Evolutionary conservation across 2,797 vertebrate genomes (phyloP), one percentile per base, ranked within the genome.

Genomic region (Australoheros facetus): DNA sequence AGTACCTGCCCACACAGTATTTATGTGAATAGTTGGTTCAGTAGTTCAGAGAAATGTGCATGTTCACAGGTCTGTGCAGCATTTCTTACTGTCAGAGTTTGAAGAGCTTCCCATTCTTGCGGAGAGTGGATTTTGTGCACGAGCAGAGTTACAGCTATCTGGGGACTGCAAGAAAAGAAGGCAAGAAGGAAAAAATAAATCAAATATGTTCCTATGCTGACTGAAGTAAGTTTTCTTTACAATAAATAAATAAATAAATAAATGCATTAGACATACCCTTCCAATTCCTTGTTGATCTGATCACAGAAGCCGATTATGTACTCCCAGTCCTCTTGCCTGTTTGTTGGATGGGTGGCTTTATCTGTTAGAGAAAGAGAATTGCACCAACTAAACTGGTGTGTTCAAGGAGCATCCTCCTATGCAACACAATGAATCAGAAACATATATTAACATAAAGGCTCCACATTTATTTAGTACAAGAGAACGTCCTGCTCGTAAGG

Each of bases 231-330:
- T n/a, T 53, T n/a, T 16, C 8, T 53, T 53, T n/a, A 4, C 5
- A 12, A 14, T 26, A 26, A 32, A 58, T 54, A 64, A 12, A 14
- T 26, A 26, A 32, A 58, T 54, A 64, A 2, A 5, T 7, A 28
- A 48, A 5, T n/a, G 3, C n/a, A 70, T 55, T 23, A 32, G 19
- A 84, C 92, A 4, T 87, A 99, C 98, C 98, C 98, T 93, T 99
- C 98, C n/a, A 99, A 94, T 26, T 99, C 98, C 89, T 97, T 99
- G 95, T 99, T 99, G 95, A 99, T 97, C 92, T 99, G 98, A 92
- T 99, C 98, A 91, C 98, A 99, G 95, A 99, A 99, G 84, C 98
- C 97, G 1, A 99, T 99, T 73, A 99, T 99, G 88, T 99, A 99
- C 79, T 99, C 98, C 98, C 98, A 99, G 92, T 99, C 98, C 88